Base-by-base conservation (phyloP, 1,140 invertebrate genomes). In the Drosophila takahashii region DNA sequence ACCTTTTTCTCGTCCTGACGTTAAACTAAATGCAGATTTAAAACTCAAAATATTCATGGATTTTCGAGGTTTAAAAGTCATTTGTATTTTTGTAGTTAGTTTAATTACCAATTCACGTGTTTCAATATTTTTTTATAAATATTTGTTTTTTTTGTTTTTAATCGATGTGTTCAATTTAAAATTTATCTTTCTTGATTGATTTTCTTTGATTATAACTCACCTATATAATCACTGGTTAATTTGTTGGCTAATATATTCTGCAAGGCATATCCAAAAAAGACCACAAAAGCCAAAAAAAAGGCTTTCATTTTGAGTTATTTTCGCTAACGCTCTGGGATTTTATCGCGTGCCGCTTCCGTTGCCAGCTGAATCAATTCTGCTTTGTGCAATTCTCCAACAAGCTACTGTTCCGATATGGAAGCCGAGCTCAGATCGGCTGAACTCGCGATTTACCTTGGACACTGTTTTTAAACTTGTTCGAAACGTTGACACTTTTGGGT, bases 291-390 rank as follows among this genome's bases (percentile, higher is more conserved):
- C 9, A 59, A 51, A 27, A 26, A 36, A 27, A 58, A 45, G 8
- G 32, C 56, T 66, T 65, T 79, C 70, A 79, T 79, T 50, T 73
- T 74, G 27, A 18, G 45, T 27, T 32, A 39, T 27, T 53, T 64
- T 70, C 59, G 26, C 50, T 15, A 58, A 39, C 65, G 59, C 27
- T 50, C 15, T 27, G 37, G 37, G 42, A 37, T 52, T 64, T 83
- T 77, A 87, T 87, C 84, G 72, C 79, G 57, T 65, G 39, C 47
- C 60, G 62, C 64, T 87, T 87, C 84, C 84, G 84, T 60, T 70
- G 70, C 29, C 53, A 62, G 59, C 36, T 37, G 29, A 56, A 52
- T 37, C 34, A 37, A 32, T 26, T 69, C 26, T 57, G 58, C n/a
- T 77, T 18, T 51, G 48, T 16, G 34, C 44, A 54, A n/a, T 39